Evolutionary conservation across 2,113 vertebrate species (phyloP).

Genomic region (Grammomys surdaster): DNA sequence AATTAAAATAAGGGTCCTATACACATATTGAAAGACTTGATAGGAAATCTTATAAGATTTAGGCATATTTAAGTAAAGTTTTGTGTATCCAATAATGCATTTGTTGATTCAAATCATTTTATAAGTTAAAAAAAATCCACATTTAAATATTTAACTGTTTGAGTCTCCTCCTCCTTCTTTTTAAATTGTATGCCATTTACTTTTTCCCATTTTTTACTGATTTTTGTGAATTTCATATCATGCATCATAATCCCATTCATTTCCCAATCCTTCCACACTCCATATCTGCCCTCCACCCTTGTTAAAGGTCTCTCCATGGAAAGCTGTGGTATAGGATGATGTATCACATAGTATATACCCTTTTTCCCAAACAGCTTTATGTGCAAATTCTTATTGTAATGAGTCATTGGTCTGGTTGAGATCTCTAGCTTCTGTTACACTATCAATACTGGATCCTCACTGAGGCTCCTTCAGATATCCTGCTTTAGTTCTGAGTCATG

Average conservation of each 20-base stretch:
- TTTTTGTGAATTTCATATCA: not conserved
- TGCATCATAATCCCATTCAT: not conserved
- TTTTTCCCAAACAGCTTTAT: not conserved
- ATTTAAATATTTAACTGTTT: not conserved
- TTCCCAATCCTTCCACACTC: not conserved
- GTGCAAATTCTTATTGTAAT: not conserved
- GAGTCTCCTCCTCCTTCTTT: not conserved
- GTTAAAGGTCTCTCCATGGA: not conserved
- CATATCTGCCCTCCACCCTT: not conserved
- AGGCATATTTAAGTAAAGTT: slow-evolving; percentile 11
- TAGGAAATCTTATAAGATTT: not conserved
- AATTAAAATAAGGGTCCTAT: not conserved
- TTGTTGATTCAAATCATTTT: not conserved
- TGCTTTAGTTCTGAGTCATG: not conserved
- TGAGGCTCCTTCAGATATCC: not conserved
- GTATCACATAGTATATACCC: not conserved
- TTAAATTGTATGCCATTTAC: not conserved
- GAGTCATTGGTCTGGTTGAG: not conserved
- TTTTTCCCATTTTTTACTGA: not conserved
- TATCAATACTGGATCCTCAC: not conserved
- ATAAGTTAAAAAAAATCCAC: not conserved
- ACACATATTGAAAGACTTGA: not conserved
- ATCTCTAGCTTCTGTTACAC: not conserved
- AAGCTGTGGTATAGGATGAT: not conserved
- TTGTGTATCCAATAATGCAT: not conserved